Percentiles rank a stretch among this genome's conserved stretches.
Evolutionary conservation across 2,797 vertebrate species (phyloP).

Genomic region (Sebastes aleutianus): DNA sequence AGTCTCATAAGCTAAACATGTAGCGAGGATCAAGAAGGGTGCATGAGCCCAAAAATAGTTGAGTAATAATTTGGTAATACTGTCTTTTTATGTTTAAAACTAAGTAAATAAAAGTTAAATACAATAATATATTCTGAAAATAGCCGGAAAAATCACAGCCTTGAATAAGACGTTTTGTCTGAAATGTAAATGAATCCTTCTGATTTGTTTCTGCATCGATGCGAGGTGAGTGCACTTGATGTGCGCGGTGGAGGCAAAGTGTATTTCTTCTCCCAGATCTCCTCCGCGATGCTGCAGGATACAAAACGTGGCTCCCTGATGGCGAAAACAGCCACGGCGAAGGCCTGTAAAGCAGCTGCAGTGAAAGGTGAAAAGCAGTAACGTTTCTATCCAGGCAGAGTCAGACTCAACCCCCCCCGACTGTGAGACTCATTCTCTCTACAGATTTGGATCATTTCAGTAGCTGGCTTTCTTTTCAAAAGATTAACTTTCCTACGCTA

Average conservation of each 20-base stretch:
- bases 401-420: constrained; percentile 40
- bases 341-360: constrained; percentile 63
- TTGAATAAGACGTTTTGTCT: constrained; percentile 21
- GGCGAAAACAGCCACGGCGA: constrained; percentile 60
- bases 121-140: background rate
- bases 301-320: constrained; percentile 63
- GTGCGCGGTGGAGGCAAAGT: constrained; percentile 27
- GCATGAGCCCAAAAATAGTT: background rate
- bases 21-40: background rate
- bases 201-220: constrained; percentile 35
- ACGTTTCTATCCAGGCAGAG: constrained; percentile 58
- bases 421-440: constrained; percentile 57
- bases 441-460: constrained; percentile 66
- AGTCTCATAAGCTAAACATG: constrained; percentile 36
- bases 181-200: constrained; percentile 35
- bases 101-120: background rate
- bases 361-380: constrained; percentile 51
- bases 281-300: constrained; percentile 35
- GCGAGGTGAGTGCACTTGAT: constrained; percentile 34
- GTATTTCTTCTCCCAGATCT: constrained; percentile 42
- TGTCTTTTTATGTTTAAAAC: constrained; percentile 10
- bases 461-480: constrained; percentile 66
- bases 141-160: background rate
- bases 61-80: background rate
- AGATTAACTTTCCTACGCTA: constrained; percentile 65